Evolutionary conservation across 2,797 vertebrate species (phyloP), one percentile per base, ranked within the genome.

Genomic region (Fundulus diaphanus): DNA sequence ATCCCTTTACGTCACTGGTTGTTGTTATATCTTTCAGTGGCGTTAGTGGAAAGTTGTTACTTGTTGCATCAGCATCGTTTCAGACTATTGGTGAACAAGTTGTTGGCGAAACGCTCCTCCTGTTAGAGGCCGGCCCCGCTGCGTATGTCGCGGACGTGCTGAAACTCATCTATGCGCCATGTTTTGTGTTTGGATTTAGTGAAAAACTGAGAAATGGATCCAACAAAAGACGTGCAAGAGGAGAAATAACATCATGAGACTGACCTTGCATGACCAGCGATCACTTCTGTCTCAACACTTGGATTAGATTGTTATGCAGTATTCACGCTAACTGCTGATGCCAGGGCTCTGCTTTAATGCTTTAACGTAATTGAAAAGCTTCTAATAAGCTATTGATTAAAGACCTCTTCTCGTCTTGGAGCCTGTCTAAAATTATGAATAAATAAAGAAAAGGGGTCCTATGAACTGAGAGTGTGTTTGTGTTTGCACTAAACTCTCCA

Each of bases 401-500:
- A 80, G 79, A 68, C 72, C 76, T 79, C 6, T 15, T 40, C 68
- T 61, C 69, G 72, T 73, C 44, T 76, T 77, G 67, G 66, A 77
- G 68, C 77, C 52, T 35, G 73, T 61, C 76, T 85, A 78, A 40
- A 78, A 77, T 87, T 78, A 83, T 22, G 77, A 75, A 72, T 57
- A 80, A 68, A n/a, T 76, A 42, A 78, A 68, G 79, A 59, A 66
- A 69, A 35, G 66, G 33, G 75, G n/a, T 85, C 37, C 73, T 1
- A 9, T 11, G 68, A 46, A 22, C 24, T 0, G 80, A 84, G 85
- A 89, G 82, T 52, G 80, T 87, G 37, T 66, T 66, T 66, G 24
- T 57, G 37, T 74, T 77, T 56, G 70, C 68, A 73, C 76, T 72
- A 88, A 76, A 82, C 79, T 92, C 82, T 76, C 71, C 68, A 16